These are phyloP conservation scores for Drosophila recens DNA, from an alignment of 2,888 invertebrate species.

Conservation along the genomic window DNA sequence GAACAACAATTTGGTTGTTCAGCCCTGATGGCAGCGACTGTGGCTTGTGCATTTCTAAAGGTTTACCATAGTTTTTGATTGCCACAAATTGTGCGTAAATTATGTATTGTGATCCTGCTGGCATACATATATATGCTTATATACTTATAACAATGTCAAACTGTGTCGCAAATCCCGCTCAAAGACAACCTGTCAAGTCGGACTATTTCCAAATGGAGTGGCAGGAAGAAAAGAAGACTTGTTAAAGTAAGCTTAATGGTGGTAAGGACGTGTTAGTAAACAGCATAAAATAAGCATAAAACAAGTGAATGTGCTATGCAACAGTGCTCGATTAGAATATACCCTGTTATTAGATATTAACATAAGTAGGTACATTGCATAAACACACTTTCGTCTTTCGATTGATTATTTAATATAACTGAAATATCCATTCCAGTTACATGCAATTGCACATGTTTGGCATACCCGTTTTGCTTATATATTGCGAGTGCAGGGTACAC, in stretches of 20 bases:
- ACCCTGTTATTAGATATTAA: background rate
- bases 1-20: conserved; percentile 22
- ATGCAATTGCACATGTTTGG: background rate
- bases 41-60: conserved; percentile 50
- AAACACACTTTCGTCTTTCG: background rate
- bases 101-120: conserved; percentile 56
- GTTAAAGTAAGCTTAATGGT: conserved; percentile 29
- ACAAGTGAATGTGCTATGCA: background rate
- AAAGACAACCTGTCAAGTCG: conserved; percentile 46
- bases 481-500: background rate
- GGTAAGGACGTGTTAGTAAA: conserved; percentile 26
- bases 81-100: conserved; percentile 72
- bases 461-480: background rate
- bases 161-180: conserved; percentile 22
- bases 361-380: background rate
- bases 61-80: conserved; percentile 70
- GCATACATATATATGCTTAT: conserved; percentile 20
- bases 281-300: conserved; percentile 34
- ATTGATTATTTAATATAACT: background rate
- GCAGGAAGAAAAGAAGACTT: conserved; percentile 12
- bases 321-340: background rate
- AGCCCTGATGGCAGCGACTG: background rate
- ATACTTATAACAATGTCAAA: conserved; percentile 26
- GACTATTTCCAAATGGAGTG: conserved; percentile 15
- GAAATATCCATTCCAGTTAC: too few relatives aligned